phyloP scores from a whole-genome alignment of 1,140 invertebrate genomes.

The Drosophila melanica region DNA sequence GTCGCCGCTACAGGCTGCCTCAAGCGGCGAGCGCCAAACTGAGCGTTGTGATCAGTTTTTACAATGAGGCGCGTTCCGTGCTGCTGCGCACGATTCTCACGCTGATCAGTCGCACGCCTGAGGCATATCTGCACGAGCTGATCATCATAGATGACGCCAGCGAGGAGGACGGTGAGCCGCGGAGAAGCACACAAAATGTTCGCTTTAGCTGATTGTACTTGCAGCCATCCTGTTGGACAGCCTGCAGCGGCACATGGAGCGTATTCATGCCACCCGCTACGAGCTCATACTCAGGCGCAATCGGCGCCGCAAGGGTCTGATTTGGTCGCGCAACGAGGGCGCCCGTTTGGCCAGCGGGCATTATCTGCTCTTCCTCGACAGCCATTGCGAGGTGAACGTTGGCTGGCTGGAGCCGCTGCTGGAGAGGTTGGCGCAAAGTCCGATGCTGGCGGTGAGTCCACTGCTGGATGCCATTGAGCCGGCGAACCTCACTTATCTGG shows the following conservation, averaged over 20 bases:
- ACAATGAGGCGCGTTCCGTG: constrained; percentile 94
- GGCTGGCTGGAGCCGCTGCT: constrained; percentile 89
- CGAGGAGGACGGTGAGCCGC: constrained; percentile 87
- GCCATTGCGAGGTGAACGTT: constrained; percentile 91
- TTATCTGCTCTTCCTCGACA: constrained; percentile 91
- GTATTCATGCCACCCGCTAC: constrained; percentile 84
- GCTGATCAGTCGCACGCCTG: constrained; percentile 92
- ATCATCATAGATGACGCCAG: constrained; percentile 97
- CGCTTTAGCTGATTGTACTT: background rate
- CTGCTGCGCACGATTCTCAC: constrained; percentile 89
- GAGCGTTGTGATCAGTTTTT: constrained; percentile 92
- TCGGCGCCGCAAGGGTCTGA: constrained; percentile 90
- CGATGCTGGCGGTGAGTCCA: constrained; percentile 85
- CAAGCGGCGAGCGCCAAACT: constrained; percentile 82
- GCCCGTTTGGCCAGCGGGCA: constrained; percentile 88
- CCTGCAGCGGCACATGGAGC: constrained; percentile 85
- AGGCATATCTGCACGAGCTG: constrained; percentile 92
- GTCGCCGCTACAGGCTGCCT: constrained; percentile 22
- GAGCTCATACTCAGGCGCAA: constrained; percentile 85
- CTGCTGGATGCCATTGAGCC: constrained; percentile 87
- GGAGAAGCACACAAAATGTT: no score
- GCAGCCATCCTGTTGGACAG: constrained; percentile 44
- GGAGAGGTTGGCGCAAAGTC: constrained; percentile 80
- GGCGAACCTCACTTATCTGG: constrained; percentile 85
- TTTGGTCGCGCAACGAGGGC: constrained; percentile 89